phyloP scores from a whole-genome alignment of 2,113 vertebrate species.

The Pachycephala philippinensis region DNA sequence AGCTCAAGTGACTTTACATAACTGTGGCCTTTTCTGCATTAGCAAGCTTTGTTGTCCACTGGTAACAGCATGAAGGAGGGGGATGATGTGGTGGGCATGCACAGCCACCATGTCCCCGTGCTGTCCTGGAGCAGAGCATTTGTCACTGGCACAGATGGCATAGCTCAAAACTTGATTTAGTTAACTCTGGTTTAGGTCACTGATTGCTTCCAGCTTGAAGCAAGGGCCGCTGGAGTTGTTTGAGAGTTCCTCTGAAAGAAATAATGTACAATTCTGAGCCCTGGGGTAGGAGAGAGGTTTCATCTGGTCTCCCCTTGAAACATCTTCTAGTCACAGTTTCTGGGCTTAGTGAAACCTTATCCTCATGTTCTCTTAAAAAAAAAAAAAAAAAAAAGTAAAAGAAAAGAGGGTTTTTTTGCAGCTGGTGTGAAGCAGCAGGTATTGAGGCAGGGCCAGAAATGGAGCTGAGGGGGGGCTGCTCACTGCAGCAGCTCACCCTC shows the following conservation, averaged over 20 bases:
- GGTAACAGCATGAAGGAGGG: accelerated
- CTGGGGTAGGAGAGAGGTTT: background rate
- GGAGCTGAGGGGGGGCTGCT: background rate
- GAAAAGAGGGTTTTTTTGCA: background rate
- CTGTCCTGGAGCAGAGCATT: background rate
- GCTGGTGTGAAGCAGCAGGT: background rate
- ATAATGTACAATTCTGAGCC: background rate
- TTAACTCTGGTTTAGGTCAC: background rate
- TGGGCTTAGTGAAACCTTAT: background rate
- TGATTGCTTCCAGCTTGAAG: background rate
- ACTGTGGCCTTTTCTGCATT: background rate
- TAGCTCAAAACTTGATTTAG: background rate
- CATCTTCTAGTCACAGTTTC: background rate
- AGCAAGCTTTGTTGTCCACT: background rate
- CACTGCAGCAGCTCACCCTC: background rate
- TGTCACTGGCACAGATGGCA: background rate
- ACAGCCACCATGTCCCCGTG: background rate
- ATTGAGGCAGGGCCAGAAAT: background rate
- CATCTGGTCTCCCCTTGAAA: background rate
- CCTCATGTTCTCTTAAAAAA: background rate
- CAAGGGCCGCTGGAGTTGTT: background rate
- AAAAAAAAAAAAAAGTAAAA: background rate
- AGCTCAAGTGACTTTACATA: background rate
- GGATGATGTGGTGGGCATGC: accelerated
- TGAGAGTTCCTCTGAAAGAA: background rate